Evolutionary conservation across 2,797 vertebrate species (phyloP).

Genomic region (Manis crassicaudata): DNA sequence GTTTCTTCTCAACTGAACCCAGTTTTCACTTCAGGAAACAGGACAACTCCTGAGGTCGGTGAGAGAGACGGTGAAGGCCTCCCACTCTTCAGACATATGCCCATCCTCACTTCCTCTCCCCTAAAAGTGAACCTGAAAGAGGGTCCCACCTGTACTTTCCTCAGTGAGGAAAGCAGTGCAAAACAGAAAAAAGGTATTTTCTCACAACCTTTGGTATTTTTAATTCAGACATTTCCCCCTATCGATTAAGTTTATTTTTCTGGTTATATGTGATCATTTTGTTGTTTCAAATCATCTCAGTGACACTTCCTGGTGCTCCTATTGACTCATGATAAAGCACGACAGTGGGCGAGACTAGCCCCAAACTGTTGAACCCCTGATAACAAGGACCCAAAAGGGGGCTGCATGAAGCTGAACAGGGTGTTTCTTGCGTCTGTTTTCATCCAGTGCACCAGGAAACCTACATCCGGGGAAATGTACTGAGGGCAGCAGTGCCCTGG

Average conservation of each 20-base stretch:
- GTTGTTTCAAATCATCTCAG: background rate
- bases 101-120: rapidly evolving
- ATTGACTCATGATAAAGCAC: background rate
- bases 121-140: background rate
- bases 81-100: rapidly evolving
- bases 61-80: background rate
- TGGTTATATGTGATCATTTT: background rate
- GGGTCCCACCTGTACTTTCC: background rate
- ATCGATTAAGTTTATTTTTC: background rate
- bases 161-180: background rate
- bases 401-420: background rate
- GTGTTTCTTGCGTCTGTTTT: background rate
- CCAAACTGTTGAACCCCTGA: background rate
- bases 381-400: background rate
- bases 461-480: rapidly evolving
- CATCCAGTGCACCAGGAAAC: background rate
- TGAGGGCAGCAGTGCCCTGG: background rate
- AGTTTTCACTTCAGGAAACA: background rate
- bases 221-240: background rate
- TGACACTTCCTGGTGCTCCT: background rate
- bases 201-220: background rate
- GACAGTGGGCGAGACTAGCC: background rate
- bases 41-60: background rate
- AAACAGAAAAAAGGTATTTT: background rate
- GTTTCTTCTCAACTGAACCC: background rate